Evolutionary conservation across 2,888 invertebrate genomes (phyloP).

Genomic region (Suillia variegata): DNA sequence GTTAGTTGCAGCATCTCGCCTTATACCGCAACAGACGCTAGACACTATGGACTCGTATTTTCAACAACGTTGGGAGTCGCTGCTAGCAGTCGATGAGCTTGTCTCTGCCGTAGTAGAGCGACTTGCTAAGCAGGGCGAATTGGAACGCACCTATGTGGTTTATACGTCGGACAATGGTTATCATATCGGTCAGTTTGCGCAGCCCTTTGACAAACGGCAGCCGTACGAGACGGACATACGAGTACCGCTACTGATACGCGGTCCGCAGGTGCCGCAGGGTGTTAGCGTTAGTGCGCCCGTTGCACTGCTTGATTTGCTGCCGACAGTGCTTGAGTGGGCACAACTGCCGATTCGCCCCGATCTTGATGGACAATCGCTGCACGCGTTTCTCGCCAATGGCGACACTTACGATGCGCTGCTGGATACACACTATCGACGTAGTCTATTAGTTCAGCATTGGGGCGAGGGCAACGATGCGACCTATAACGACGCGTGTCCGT

Average conservation of each 20-base stretch:
- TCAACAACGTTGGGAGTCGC: conserved; percentile 76
- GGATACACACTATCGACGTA: conserved; percentile 58
- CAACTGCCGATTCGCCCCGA: conserved; percentile 61
- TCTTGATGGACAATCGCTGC: conserved; percentile 71
- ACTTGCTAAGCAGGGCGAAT: conserved; percentile 63
- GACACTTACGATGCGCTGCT: conserved; percentile 24
- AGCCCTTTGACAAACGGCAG: conserved; percentile 87
- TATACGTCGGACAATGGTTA: conserved; percentile 91
- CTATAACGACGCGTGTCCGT: conserved; percentile 70
- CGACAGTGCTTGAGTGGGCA: conserved; percentile 79
- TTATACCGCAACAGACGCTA: conserved; percentile 67
- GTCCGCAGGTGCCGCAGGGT: conserved; percentile 67
- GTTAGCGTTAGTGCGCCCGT: conserved; percentile 65
- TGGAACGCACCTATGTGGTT: conserved; percentile 80
- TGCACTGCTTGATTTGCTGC: conserved; percentile 81
- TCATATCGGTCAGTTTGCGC: conserved; percentile 88
- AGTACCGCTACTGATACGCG: conserved; percentile 80
- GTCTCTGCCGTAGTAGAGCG: conserved; percentile 69
- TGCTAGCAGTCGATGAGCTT: conserved; percentile 87
- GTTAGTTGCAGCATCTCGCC: conserved; percentile 69
- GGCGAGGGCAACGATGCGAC: conserved; percentile 72
- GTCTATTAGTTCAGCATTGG: conserved; percentile 79
- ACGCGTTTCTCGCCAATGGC: conserved; percentile 45
- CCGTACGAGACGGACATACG: conserved; percentile 89
- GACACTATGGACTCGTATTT: conserved; percentile 73